phyloP scores from a whole-genome alignment of 1,140 invertebrate genomes.

The Bicyclus anynana region DNA sequence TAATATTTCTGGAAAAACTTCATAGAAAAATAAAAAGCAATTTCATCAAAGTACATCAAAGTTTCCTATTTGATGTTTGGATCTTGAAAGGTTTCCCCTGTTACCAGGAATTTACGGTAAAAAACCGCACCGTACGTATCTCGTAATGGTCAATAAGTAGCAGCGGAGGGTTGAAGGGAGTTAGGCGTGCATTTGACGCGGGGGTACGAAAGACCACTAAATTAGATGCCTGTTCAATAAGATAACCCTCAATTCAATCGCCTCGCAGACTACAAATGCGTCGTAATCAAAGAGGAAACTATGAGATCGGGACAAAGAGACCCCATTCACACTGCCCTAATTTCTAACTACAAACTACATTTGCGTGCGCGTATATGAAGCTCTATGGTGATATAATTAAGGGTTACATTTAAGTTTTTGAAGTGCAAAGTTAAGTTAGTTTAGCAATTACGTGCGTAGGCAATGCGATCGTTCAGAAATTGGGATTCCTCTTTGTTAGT shows the following conservation, averaged over 20 bases:
- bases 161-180: not conserved
- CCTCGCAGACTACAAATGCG: conserved; percentile 16
- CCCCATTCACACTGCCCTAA: conserved; percentile 4
- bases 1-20: no score
- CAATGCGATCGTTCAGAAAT: not conserved
- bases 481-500: not conserved
- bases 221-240: conserved; percentile 7
- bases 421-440: not conserved
- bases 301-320: conserved; percentile 1
- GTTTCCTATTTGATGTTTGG: not conserved
- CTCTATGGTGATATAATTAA: not conserved
- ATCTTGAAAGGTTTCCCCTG: not conserved
- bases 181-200: not conserved
- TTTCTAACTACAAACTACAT: conserved; percentile 5
- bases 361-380: not conserved
- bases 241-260: conserved; percentile 12
- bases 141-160: not conserved
- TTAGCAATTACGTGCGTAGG: not conserved
- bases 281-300: conserved; percentile 11
- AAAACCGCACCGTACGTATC: not conserved
- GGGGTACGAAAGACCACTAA: not conserved
- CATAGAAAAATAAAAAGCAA: not conserved
- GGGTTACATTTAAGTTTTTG: not conserved
- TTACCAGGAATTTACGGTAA: not conserved
- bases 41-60: not conserved